Conservation (phyloP, 2,888 invertebrate genomes). For the Bellardia bayeri region DNA sequence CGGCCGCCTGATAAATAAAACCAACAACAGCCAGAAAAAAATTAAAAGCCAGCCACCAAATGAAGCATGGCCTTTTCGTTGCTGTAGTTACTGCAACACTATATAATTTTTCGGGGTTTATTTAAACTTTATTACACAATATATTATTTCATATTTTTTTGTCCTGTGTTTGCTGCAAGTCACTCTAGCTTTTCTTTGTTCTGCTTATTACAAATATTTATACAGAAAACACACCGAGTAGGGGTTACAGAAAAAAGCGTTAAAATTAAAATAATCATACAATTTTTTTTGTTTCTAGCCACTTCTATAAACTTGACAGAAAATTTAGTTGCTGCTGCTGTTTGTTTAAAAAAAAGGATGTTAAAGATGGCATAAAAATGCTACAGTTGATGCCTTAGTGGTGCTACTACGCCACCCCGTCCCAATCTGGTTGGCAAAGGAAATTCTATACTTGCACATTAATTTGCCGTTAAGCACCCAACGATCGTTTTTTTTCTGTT, state of each 20-base stretch:
- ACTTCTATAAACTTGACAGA: conserved; percentile 34
- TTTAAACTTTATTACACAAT: conserved; percentile 53
- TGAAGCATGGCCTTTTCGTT: conserved; percentile 52
- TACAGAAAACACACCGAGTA: not conserved
- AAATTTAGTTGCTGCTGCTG: conserved; percentile 34
- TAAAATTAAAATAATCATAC: conserved; percentile 68
- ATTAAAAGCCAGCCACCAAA: conserved; percentile 37
- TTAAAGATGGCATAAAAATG: not conserved
- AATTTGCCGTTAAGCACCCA: conserved; percentile 54
- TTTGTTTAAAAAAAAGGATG: conserved; percentile 58
- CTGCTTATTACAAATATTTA: conserved; percentile 56
- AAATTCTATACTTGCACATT: conserved; percentile 35
- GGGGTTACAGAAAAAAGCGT: conserved; percentile 46
- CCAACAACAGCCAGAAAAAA: conserved; percentile 12
- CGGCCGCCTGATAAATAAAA: conserved; percentile 43
- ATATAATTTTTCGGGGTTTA: conserved; percentile 37
- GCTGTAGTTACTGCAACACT: conserved; percentile 43
- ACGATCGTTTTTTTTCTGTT: not conserved
- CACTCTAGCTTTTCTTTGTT: conserved; percentile 20
- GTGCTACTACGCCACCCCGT: not conserved
- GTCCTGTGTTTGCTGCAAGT: not conserved
- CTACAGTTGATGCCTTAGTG: conserved; percentile 13
- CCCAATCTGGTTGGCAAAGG: conserved; percentile 8
- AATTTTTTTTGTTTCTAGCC: conserved; percentile 16
- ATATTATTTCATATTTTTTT: conserved; percentile 28